phyloP scores from a whole-genome alignment of 2,797 vertebrate genomes.

The Bovichtus variegatus region DNA sequence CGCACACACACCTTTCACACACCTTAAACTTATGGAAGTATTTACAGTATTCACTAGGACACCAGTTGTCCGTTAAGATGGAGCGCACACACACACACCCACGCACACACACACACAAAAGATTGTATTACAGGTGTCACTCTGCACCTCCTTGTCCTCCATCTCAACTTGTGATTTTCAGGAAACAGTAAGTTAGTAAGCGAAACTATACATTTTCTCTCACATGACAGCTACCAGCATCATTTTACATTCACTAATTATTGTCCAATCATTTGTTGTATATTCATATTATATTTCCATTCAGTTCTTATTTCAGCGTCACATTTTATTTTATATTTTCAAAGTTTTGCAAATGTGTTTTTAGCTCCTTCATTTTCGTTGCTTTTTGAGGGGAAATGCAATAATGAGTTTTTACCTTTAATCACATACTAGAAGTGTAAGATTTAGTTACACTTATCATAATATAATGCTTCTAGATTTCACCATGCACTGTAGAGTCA shows the following conservation, averaged over 20 bases:
- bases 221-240: neutral
- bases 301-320: neutral
- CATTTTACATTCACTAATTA: neutral
- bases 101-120: neutral
- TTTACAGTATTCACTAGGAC: conserved; percentile 48
- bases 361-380: neutral
- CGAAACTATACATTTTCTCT: neutral
- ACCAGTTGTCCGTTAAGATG: neutral
- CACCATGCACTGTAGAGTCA: neutral
- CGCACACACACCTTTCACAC: conserved; percentile 40
- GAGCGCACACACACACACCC: neutral
- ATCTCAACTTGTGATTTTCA: neutral
- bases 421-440: neutral
- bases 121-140: neutral
- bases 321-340: neutral
- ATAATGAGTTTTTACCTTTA: neutral
- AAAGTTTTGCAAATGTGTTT: neutral
- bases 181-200: conserved; percentile 17
- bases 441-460: neutral
- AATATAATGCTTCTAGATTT: neutral
- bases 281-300: neutral
- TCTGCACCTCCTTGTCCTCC: neutral
- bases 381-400: no score
- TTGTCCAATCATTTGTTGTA: neutral
- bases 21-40: conserved; percentile 33